Evolutionary conservation across 2,113 vertebrate species (phyloP).

Genomic region (Notothenia coriiceps): DNA sequence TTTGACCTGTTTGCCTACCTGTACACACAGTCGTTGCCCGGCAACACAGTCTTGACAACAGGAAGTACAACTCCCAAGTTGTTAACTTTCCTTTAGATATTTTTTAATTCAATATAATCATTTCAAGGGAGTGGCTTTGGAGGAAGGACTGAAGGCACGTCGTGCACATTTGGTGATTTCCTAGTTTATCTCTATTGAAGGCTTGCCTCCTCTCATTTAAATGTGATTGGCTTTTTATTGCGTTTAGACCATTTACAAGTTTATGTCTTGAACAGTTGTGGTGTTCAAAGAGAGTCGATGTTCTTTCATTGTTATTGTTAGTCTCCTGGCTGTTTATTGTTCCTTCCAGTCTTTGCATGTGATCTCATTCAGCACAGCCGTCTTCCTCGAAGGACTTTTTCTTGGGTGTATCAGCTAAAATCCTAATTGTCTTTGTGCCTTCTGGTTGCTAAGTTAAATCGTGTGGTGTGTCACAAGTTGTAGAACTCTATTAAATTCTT

Average conservation of each 20-base stretch:
- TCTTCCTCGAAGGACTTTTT: background rate
- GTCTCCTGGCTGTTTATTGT: too few species aligned
- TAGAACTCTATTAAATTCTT: background rate
- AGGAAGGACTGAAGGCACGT: too few species aligned
- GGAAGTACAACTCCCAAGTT: too few species aligned
- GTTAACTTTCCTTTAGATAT: too few species aligned
- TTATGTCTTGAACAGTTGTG: too few species aligned
- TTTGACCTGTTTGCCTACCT: too few species aligned
- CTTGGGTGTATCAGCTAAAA: background rate
- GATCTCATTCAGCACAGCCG: background rate
- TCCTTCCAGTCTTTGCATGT: background rate
- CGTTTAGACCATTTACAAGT: background rate
- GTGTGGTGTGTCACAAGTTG: background rate
- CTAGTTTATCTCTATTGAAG: background rate
- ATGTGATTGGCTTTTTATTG: too few species aligned
- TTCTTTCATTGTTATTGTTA: background rate
- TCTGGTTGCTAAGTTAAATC: background rate
- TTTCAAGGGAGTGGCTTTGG: too few species aligned
- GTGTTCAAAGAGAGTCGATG: background rate
- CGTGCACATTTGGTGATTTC: too few species aligned
- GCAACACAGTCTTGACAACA: too few species aligned
- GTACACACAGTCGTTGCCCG: too few species aligned
- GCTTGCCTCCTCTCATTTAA: background rate
- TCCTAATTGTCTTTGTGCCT: background rate
- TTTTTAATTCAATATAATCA: too few species aligned